Evolutionary conservation across 2,888 invertebrate species (phyloP).

Genomic region (Heliconius sara): DNA sequence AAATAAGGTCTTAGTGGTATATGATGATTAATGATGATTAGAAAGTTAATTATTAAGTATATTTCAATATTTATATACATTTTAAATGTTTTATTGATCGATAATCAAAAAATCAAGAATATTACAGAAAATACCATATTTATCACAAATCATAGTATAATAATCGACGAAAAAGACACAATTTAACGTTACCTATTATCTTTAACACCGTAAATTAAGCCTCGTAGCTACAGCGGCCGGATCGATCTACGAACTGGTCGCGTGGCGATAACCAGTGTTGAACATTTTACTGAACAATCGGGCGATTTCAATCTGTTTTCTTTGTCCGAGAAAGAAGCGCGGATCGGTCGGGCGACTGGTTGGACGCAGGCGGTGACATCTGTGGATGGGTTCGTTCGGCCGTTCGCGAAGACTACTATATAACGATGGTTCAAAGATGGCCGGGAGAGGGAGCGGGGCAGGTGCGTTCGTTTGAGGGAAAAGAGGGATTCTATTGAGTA

Average conservation of each 20-base stretch:
- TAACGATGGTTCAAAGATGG: constrained; percentile 61
- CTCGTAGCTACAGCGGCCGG: constrained; percentile 61
- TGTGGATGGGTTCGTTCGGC: constrained; percentile 58
- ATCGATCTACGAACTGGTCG: constrained; percentile 59
- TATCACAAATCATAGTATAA: constrained; percentile 45
- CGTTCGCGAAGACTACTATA: constrained; percentile 52
- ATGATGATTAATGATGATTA: background rate
- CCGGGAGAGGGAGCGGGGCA: constrained; percentile 57
- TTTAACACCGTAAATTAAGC: constrained; percentile 79
- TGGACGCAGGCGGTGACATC: constrained; percentile 57
- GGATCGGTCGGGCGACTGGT: constrained; percentile 61
- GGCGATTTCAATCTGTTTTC: constrained; percentile 75
- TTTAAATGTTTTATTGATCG: background rate
- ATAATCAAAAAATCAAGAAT: background rate
- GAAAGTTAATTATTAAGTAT: background rate
- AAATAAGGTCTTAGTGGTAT: background rate
- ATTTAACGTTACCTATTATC: constrained; percentile 78
- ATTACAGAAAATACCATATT: background rate
- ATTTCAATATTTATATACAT: background rate
- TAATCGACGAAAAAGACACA: constrained; percentile 55
- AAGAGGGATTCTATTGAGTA: constrained; percentile 63
- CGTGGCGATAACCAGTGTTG: constrained; percentile 49
- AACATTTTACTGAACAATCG: constrained; percentile 53
- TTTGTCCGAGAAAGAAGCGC: constrained; percentile 69
- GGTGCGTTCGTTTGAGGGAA: constrained; percentile 65